These are phyloP conservation scores for Scelioninae gen. 1 DNA, from an alignment of 2,888 invertebrate genomes.

Conservation along the genomic window DNA sequence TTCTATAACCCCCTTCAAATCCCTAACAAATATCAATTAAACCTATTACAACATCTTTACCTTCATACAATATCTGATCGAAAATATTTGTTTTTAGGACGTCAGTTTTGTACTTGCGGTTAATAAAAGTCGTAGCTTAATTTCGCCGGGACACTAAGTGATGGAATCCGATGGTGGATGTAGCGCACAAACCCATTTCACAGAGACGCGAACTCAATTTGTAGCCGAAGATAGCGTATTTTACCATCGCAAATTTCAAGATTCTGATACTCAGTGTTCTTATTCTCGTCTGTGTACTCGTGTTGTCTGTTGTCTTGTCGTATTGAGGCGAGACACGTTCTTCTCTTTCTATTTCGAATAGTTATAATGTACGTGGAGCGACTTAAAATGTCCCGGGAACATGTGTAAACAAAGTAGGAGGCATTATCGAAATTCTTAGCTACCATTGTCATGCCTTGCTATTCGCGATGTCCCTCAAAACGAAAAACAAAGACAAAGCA, in stretches of 20 bases:
- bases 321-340: constrained; percentile 44
- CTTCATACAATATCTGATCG: too few relatives aligned
- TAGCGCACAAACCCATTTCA: constrained; percentile 32
- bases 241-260: constrained; percentile 59
- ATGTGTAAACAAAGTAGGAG: constrained; percentile 64
- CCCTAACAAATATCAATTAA: too few relatives aligned
- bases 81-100: constrained; percentile 5
- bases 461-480: too few relatives aligned
- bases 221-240: constrained; percentile 42
- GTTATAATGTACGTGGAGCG: constrained; percentile 66
- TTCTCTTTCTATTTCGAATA: constrained; percentile 60
- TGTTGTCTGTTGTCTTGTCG: constrained; percentile 49
- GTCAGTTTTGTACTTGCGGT: constrained; percentile 7
- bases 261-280: constrained; percentile 35
- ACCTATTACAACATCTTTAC: too few relatives aligned
- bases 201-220: constrained; percentile 67
- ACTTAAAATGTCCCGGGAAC: constrained; percentile 50
- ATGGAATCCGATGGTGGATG: constrained; percentile 77
- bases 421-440: constrained; percentile 54
- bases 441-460: constrained; percentile 45
- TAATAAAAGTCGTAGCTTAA: constrained; percentile 48
- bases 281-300: constrained; percentile 52
- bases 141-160: constrained; percentile 68
- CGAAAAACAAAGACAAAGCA: not conserved
- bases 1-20: too few relatives aligned